phyloP scores from a whole-genome alignment of 1,140 invertebrate species.

The Leptonema lineaticorne region DNA sequence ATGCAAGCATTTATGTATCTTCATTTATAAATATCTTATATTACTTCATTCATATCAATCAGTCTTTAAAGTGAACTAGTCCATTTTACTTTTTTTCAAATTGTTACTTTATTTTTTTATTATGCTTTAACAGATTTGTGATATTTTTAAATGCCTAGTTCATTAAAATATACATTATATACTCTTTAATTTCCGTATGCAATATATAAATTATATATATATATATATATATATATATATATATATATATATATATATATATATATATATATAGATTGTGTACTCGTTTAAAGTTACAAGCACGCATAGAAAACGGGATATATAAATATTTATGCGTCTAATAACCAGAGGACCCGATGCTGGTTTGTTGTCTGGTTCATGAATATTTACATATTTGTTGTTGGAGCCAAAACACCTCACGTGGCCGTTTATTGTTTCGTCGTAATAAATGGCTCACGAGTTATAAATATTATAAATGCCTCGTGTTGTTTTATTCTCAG shows the following conservation, averaged over 20 bases:
- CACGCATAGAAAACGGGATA: too few relatives aligned
- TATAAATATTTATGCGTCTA: neutral
- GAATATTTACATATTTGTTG: conserved; percentile 8
- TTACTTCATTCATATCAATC: too few relatives aligned
- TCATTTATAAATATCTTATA: too few relatives aligned
- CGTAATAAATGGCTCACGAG: neutral
- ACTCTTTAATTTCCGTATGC: neutral
- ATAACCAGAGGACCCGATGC: neutral
- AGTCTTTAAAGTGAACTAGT: too few relatives aligned
- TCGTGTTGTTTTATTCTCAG: neutral
- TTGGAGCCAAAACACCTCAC: neutral
- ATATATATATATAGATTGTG: too few relatives aligned
- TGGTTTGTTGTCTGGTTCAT: neutral
- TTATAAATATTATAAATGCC: neutral
- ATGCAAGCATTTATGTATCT: too few relatives aligned
- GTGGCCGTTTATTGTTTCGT: neutral
- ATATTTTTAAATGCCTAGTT: too few relatives aligned
- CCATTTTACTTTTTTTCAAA: too few relatives aligned
- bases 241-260: neutral
- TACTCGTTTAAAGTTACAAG: too few relatives aligned
- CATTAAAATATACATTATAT: too few relatives aligned
- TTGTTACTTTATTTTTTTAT: too few relatives aligned
- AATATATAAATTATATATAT: neutral
- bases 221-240: neutral
- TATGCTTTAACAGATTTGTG: too few relatives aligned